phyloP scores from a whole-genome alignment of 2,113 vertebrate species.

The Tauraco erythrolophus region DNA sequence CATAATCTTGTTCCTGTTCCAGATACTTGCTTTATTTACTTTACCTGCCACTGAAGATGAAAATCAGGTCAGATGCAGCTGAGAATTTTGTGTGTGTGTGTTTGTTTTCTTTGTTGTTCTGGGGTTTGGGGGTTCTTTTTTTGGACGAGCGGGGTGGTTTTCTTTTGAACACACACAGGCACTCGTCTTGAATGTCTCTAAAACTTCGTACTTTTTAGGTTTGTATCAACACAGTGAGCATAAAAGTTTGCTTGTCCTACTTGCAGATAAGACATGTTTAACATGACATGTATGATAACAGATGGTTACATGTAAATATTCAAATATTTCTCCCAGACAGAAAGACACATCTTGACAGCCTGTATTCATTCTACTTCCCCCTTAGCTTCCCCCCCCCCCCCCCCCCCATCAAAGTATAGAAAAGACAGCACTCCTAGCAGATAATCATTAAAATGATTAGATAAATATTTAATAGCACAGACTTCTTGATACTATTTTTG shows the following conservation, averaged over 20 bases:
- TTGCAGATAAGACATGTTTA: background rate
- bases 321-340: background rate
- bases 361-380: background rate
- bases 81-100: background rate
- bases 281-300: background rate
- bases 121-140: background rate
- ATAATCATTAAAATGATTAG: background rate
- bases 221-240: background rate
- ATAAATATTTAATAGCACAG: constrained; percentile 17
- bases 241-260: background rate
- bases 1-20: background rate
- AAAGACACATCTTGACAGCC: background rate
- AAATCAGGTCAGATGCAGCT: background rate
- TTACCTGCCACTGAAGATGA: background rate
- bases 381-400: fast-evolving
- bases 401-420: background rate
- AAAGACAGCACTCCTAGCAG: background rate
- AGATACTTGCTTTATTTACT: background rate
- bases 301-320: background rate
- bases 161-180: background rate
- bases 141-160: background rate
- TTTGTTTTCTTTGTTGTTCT: background rate
- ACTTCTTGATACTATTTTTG: constrained; percentile 19
- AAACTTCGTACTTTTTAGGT: background rate
- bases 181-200: background rate